Evolutionary conservation across 2,113 vertebrate species (phyloP).

Genomic region (Hypomesus transpacificus): DNA sequence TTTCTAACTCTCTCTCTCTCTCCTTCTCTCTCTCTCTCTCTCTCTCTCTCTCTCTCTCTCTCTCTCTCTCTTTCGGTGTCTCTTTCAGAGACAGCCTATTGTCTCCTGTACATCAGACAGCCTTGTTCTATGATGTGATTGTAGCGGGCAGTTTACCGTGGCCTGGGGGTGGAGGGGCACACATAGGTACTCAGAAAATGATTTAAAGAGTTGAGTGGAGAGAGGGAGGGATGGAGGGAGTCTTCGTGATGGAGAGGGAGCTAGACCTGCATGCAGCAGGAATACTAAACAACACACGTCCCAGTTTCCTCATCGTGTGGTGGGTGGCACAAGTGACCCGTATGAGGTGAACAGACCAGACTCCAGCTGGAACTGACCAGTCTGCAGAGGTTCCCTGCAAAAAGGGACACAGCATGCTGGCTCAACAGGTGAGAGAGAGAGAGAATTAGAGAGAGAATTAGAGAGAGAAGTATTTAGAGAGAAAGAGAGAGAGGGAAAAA

Average conservation of each 20-base stretch:
- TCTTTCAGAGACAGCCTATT: too few relatives aligned
- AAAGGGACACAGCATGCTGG: too few relatives aligned
- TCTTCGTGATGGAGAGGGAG: not conserved
- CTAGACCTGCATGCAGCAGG: not conserved
- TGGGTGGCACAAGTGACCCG: too few relatives aligned
- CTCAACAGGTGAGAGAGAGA: not conserved
- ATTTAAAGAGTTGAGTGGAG: not conserved
- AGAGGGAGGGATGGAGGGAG: constrained; percentile 4
- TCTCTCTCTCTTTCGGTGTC: too few relatives aligned
- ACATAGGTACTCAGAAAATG: too few relatives aligned
- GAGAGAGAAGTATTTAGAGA: too few relatives aligned
- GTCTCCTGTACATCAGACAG: too few relatives aligned
- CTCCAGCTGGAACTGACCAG: too few relatives aligned
- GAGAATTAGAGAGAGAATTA: not conserved
- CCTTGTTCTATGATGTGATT: too few relatives aligned
- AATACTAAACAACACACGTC: constrained; percentile 6
- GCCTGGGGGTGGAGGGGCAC: not conserved
- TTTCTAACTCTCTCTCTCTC: not conserved
- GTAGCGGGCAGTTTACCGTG: not conserved
- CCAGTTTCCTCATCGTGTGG: not conserved
- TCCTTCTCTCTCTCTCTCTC: not conserved
- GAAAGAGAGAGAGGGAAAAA: not conserved
- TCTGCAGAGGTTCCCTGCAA: too few relatives aligned
- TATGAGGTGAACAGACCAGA: too few relatives aligned
- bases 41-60: not conserved